Evolutionary conservation across 2,113 vertebrate species (phyloP).

Genomic region (Marmota flaviventris): DNA sequence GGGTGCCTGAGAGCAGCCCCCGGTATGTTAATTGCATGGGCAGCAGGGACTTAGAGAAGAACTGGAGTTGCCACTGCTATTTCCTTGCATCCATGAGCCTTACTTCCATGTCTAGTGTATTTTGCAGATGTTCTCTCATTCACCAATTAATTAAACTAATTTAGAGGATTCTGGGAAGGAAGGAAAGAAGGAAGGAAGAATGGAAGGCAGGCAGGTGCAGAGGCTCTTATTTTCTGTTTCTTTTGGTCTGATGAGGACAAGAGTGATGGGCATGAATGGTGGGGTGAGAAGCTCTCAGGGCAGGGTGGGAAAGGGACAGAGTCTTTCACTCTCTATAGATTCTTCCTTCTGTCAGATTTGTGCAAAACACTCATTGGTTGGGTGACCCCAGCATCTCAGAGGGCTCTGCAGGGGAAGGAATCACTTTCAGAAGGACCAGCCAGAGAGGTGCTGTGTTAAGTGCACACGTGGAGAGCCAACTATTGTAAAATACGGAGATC

Average conservation of each 20-base stretch:
- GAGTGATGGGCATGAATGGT: not conserved
- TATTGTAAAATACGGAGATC: slow-evolving; percentile 13
- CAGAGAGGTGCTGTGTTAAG: not conserved
- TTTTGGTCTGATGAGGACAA: not conserved
- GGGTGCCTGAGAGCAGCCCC: not conserved
- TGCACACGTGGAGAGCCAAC: not conserved
- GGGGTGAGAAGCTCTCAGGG: not conserved
- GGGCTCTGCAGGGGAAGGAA: not conserved
- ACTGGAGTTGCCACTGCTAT: not conserved
- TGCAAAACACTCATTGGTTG: not conserved
- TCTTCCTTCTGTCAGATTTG: not conserved
- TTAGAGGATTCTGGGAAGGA: not conserved
- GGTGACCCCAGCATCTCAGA: not conserved
- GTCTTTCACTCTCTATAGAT: not conserved
- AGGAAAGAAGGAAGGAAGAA: not conserved
- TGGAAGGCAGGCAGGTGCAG: not conserved
- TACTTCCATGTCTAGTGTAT: not conserved
- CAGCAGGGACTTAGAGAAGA: slow-evolving; percentile 10
- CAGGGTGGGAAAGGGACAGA: not conserved
- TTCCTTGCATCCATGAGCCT: not conserved
- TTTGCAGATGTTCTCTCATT: slow-evolving; percentile 25
- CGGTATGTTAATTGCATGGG: not conserved
- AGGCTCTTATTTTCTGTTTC: slow-evolving; percentile 26
- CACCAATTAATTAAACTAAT: slow-evolving; percentile 11
- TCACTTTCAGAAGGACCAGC: not conserved